Evolutionary conservation across 2,888 invertebrate species (phyloP).

Genomic region (Nemotelus nigrinus): DNA sequence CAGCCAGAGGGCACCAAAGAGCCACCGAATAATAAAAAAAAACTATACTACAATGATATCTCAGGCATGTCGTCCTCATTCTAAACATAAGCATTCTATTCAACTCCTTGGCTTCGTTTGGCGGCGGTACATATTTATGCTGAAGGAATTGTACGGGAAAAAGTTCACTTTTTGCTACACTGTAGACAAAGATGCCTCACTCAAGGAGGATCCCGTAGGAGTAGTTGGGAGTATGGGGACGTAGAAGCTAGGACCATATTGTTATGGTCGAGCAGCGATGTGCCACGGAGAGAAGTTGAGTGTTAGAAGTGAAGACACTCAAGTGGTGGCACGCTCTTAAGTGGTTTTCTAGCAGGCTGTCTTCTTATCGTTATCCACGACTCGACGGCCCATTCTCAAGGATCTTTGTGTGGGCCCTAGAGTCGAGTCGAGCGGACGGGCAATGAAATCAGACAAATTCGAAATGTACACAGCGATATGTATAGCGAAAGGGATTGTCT

Average conservation of each 20-base stretch:
- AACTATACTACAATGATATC: slow-evolving; percentile 7
- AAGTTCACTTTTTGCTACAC: not conserved
- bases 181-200: too few relatives aligned
- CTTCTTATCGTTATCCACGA: not conserved
- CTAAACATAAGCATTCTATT: slow-evolving; percentile 14
- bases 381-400: slow-evolving; percentile 14
- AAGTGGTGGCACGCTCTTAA: slow-evolving; percentile 50
- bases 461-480: not conserved
- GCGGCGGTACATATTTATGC: not conserved
- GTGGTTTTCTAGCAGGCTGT: slow-evolving; percentile 47
- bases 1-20: slow-evolving; percentile 35
- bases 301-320: slow-evolving; percentile 46
- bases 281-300: slow-evolving; percentile 7
- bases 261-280: not conserved
- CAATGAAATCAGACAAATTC: slow-evolving; percentile 1
- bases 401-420: too few relatives aligned
- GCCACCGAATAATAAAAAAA: slow-evolving; percentile 7
- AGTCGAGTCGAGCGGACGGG: not conserved
- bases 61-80: slow-evolving; percentile 2
- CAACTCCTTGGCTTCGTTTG: slow-evolving; percentile 7
- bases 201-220: too few relatives aligned
- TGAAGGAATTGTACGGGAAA: not conserved
- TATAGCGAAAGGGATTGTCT: slow-evolving; percentile 16
- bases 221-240: not conserved
- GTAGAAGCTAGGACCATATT: slow-evolving; percentile 21